Conservation (phyloP, 2,113 vertebrate species). For the Anguilla rostrata region DNA sequence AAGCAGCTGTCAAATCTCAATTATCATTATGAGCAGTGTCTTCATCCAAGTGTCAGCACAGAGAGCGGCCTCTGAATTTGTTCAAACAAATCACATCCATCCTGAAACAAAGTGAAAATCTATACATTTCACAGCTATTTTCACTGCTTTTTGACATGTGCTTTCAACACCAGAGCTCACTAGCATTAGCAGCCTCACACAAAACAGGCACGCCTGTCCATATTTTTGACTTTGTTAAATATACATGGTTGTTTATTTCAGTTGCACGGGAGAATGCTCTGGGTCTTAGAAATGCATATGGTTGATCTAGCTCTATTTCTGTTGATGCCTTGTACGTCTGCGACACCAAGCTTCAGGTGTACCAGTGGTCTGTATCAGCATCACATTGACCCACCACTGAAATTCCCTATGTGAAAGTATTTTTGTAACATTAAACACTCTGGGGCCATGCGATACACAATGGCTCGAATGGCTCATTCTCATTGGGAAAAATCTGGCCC, state of each 20-base stretch:
- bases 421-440: neutral
- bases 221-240: neutral
- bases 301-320: neutral
- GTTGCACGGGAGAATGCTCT: neutral
- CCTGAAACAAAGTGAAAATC: neutral
- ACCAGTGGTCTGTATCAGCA: neutral
- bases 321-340: neutral
- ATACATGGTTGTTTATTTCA: neutral
- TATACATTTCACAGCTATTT: neutral
- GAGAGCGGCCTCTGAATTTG: neutral
- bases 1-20: slow-evolving; percentile 8
- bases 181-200: neutral
- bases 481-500: neutral
- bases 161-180: neutral
- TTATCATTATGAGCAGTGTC: neutral
- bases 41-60: neutral
- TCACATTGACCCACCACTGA: neutral
- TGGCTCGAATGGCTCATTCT: neutral
- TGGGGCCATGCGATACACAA: too few relatives aligned
- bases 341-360: too few relatives aligned
- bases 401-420: neutral
- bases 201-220: neutral
- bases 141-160: neutral
- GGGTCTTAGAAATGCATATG: neutral
- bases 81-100: neutral